Evolutionary conservation across 2,797 vertebrate genomes (phyloP), one percentile per base, ranked within the genome.

Genomic region (Clarias laeviceps): DNA sequence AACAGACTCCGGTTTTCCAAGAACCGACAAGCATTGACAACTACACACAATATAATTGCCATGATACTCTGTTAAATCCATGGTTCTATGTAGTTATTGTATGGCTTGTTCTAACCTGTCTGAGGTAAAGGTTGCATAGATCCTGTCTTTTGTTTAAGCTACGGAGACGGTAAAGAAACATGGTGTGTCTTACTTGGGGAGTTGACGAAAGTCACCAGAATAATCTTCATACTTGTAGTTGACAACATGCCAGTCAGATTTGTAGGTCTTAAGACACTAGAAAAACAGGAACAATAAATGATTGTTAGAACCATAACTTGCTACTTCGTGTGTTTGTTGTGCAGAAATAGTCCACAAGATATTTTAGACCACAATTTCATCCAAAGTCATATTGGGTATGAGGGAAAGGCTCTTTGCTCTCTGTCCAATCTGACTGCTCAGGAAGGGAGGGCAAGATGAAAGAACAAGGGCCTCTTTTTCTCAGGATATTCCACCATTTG

Each of bases 151-250:
- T 69, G 24, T 27, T 69, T n/a, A 29, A 57, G 62, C 78, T 45
- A 78, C 14, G 34, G 77, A 81, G 82, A 74, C 54, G 0, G 45
- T 12, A 81, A 82, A 84, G 64, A 76, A 81, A 37, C 20, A 56
- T 20, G 45, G 61, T 29, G 32, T 29, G 74, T 20, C 97, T 94
- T 93, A 99, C 98, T 95, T 98, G 66, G 97, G 97, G 92, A 99
- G 97, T 90, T 98, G 97, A 66, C 97, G 96, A 93, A 99, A 99
- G 90, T 99, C 97, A 95, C 96, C 97, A 18, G 98, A 98, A 93
- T 98, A 99, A 92, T 98, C 97, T 91, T 99, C 98, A 89, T 97
- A 97, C 92, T 97, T 98, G 92, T 99, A 99, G 87, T 95, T 97
- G 93, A 99, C 97, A 88, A 99, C 94, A 70, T 98, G 97, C 98